Base-by-base conservation (phyloP, 1,140 invertebrate species). In the Diuraphis noxia region DNA sequence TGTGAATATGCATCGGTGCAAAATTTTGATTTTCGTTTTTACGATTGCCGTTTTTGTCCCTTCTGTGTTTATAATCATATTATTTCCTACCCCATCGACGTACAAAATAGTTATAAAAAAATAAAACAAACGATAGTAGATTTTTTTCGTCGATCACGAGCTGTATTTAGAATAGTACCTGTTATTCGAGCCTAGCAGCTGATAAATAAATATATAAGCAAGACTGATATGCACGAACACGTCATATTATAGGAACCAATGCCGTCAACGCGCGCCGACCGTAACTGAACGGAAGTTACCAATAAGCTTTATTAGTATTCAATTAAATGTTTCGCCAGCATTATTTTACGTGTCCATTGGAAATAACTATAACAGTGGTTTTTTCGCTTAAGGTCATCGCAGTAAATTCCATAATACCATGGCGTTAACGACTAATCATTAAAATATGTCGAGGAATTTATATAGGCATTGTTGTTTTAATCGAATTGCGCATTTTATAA, bases 231-330 rank as follows among this genome's bases (percentile, higher is more conserved):
- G 19, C 56, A 72, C 30, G 30, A 17, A n/a, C 13, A n/a, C 34
- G 56, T 72, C 56, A 72, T 72, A 72, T 72, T 72, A 72, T 19
- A 19, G 41, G 34, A 85, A 52, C 46, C 46, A 85, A 43, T 17
- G n/a, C 49, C 25, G 49, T 87, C 13, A 1, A 56, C 46, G 52
- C 13, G 25, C 38, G 23, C 86, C 36, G 52, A 40, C 86, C 52
- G 52, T 56, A 88, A 63, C 52, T 21, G 4, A 88, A 36, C 49
- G 86, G 86, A 88, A 88, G 36, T 52, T 63, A 36, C 52, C 86
- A 63, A 88, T 88, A 88, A 88, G 49, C 86, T 88, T 88, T 88
- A 88, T 88, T 88, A 88, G 49, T 63, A 63, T 88, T 88, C 86
- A 88, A 63, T 63, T 56, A 63, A 88, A 63, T 40, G 86, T 88